Evolutionary conservation across 1,140 invertebrate species (phyloP).

Genomic region (Cotesia vestalis): DNA sequence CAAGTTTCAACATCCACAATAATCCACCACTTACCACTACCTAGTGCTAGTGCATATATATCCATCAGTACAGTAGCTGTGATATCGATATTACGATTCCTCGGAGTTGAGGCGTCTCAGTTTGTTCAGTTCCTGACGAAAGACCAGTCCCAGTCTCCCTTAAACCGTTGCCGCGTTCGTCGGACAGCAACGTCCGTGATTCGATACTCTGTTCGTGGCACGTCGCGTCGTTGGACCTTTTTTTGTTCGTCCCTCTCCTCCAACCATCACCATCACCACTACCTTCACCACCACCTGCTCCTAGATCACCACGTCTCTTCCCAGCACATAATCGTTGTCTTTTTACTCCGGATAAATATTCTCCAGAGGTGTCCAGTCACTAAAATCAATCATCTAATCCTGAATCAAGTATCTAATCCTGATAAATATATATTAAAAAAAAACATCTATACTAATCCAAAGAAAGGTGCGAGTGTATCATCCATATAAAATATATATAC

Average conservation of each 20-base stretch:
- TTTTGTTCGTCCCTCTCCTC: constrained; percentile 46
- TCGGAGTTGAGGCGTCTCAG: constrained; percentile 7
- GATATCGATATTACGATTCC: constrained; percentile 25
- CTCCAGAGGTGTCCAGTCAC: constrained; percentile 32
- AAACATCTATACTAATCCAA: too few relatives aligned
- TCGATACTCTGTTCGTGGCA: constrained; percentile 49
- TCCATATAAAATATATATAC: too few relatives aligned
- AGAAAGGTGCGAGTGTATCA: constrained; percentile 10
- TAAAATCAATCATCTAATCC: constrained; percentile 10
- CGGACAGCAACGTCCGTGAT: constrained; percentile 22
- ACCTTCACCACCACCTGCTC: background rate
- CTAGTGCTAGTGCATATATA: too few relatives aligned
- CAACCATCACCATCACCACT: background rate
- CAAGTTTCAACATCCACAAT: background rate
- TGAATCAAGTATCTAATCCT: background rate
- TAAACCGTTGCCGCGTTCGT: constrained; percentile 56
- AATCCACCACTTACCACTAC: too few relatives aligned
- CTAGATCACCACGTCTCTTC: constrained; percentile 7
- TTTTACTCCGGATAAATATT: constrained; percentile 32
- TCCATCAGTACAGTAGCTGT: background rate
- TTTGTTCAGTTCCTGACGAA: constrained; percentile 4
- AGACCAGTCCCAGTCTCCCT: constrained; percentile 51
- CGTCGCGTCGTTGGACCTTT: constrained; percentile 44
- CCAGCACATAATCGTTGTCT: constrained; percentile 6
- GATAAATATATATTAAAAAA: too few relatives aligned